These are phyloP conservation scores for Poecilia picta DNA, from an alignment of 2,797 vertebrate genomes.

Conservation along the genomic window DNA sequence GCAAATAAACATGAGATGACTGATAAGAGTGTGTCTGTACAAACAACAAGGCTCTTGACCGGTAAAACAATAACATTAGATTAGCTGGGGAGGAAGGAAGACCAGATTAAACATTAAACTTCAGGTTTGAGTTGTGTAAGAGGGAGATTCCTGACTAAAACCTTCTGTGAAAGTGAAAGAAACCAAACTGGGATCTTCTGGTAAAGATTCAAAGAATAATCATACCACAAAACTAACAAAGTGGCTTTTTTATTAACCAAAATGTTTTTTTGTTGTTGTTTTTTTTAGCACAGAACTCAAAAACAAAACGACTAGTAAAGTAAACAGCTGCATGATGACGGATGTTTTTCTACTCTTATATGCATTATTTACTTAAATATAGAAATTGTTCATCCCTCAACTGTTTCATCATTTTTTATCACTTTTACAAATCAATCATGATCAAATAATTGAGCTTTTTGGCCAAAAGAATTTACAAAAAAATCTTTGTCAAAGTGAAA, in stretches of 20 bases:
- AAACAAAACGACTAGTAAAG: background rate
- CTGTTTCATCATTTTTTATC: background rate
- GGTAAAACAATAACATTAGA: slow-evolving; percentile 22
- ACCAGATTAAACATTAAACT: slow-evolving; percentile 21
- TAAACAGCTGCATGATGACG: background rate
- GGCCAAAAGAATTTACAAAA: background rate
- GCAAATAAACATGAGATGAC: slow-evolving; percentile 62
- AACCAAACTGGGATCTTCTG: background rate
- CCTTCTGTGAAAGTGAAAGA: background rate
- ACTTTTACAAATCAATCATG: background rate
- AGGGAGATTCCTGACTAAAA: slow-evolving; percentile 29
- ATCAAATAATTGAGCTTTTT: background rate
- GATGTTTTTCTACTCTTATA: background rate
- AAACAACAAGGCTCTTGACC: slow-evolving; percentile 41
- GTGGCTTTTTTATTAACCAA: background rate
- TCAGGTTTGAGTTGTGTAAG: slow-evolving; percentile 9
- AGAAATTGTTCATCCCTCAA: background rate
- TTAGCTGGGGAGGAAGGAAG: slow-evolving; percentile 24
- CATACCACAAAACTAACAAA: background rate
- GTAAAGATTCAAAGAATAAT: background rate
- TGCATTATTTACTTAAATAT: background rate
- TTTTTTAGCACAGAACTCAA: background rate
- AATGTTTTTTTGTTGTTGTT: background rate
- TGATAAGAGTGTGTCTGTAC: slow-evolving; percentile 63
- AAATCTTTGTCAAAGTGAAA: background rate